A percentile compares a stretch with the other conserved stretches of the same genome.
phyloP scores from a whole-genome alignment of 2,797 vertebrate genomes.

The Craterocephalus amniculus region DNA sequence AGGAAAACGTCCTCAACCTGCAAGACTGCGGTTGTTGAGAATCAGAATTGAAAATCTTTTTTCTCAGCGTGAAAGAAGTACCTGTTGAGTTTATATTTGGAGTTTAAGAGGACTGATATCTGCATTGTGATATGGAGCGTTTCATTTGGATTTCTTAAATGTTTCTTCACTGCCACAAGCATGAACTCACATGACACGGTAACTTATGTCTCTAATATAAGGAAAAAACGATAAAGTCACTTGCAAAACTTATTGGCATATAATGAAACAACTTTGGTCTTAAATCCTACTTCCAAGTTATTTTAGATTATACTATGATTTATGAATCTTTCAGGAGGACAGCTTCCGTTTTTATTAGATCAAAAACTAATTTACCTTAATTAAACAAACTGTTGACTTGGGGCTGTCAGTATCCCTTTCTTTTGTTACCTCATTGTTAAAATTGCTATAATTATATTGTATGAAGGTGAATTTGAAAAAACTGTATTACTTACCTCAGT shows the following conservation, averaged over 20 bases:
- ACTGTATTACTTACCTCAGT: constrained; percentile 19
- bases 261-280: constrained; percentile 15
- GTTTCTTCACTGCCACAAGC: constrained; percentile 72
- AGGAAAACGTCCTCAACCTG: not conserved
- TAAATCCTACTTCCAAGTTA: constrained; percentile 1
- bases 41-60: not conserved
- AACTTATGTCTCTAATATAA: constrained; percentile 30
- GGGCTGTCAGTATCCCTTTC: constrained; percentile 55
- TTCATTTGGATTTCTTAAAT: constrained; percentile 51
- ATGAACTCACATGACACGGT: constrained; percentile 45
- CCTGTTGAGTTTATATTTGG: constrained; percentile 29
- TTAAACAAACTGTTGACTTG: constrained; percentile 47
- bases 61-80: constrained; percentile 26
- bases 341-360: constrained; percentile 18
- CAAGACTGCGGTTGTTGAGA: not conserved
- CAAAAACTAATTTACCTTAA: constrained; percentile 30
- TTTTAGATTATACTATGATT: constrained; percentile 5
- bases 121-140: constrained; percentile 45
- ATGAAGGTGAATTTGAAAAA: constrained; percentile 28
- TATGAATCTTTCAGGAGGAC: constrained; percentile 4
- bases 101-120: constrained; percentile 36
- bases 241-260: constrained; percentile 21
- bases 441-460: constrained; percentile 28
- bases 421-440: constrained; percentile 62
- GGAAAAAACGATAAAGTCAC: constrained; percentile 31